Base-by-base conservation (phyloP, 2,888 invertebrate species). In the Epicampocera succincta region DNA sequence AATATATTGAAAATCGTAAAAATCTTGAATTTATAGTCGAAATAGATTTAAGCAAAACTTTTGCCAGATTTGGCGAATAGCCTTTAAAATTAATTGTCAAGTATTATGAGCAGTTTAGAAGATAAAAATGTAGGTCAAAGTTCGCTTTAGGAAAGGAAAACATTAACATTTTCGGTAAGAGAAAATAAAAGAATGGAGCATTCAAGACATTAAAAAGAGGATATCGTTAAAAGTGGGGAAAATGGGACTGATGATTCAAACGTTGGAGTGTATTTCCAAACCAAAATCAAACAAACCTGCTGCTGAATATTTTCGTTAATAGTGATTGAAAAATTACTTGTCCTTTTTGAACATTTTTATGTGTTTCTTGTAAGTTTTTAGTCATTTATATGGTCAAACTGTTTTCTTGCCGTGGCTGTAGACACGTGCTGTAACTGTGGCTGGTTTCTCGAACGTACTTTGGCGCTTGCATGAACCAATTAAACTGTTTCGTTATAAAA, bases 371-470 rank as follows among this genome's bases (percentile, higher is more conserved):
- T 38, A 56, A 40, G 19, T 21, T 42, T 58, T 33, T 54, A 52
- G 42, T 61, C 61, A 50, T 77, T 65, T 68, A 77, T 68, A 69
- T 81, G 69, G 74, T 74, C 40, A 77, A 71, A 66, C 78, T 63
- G 56, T 33, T 77, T 19, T 38, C 48, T 52, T 60, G 46, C 21
- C 61, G 56, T 40, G 25, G 19, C 46, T 56, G 25, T 56, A 61
- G 82, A 71, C 82, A 82, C 82, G 82, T 82, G 82, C 82, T 74
- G 74, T 82, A 78, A 78, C 82, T 82, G 78, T 74, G 74, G 42
- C 60, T 71, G 46, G 11, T 56, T 15, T 69, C n/a, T 5, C 21
- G 25, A 54, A 19, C 52, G 21, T 50, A 54, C 38, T 50, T 42
- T 29, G 46, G 21, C 40, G 46, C 40, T 44, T 25, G 4, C 25